Evolutionary conservation across 2,797 vertebrate species (phyloP), one percentile per base, ranked within the genome.

Genomic region (Arctocebus calabarensis): DNA sequence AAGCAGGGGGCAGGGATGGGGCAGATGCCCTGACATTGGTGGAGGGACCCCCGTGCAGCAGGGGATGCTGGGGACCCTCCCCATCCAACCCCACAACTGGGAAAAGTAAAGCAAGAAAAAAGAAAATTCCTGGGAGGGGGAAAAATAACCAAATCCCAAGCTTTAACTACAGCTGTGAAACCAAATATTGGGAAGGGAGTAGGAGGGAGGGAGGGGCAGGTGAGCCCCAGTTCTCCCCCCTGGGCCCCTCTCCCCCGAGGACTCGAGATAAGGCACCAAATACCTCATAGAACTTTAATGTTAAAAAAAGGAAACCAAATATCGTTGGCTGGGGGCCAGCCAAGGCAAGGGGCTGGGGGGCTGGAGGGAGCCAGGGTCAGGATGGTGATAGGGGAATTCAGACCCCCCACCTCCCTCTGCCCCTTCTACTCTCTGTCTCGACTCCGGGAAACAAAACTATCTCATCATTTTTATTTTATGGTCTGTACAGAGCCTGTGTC

Each of bases 251-350:
- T 98, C 97, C 97, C 98, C 97, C 96, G 97, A 98, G 98, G 98
- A 98, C 99, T 99, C 99, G 99, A 99, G 99, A 99, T 99, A 99
- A 99, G 99, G 99, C 98, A 98, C 99, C 99, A 99, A 99, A 99
- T 99, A 99, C 99, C 99, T 99, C 99, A 99, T 99, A 98, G 99
- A 99, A 99, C 99, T 99, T 99, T 98, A 99, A 98, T 99, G 99
- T 98, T 99, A 99, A 99, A 99, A 99, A 99, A 99, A 99, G 98
- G 99, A 99, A 99, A 99, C 99, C 98, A 99, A 98, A 98, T 99
- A 99, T 98, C 98, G 98, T 99, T 99, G 99, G 98, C 99, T 98
- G 97, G 97, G 98, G 94, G 98, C 98, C 93, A 90, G 93, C 98
- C 97, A 97, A 96, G 93, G 96, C 87, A 94, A 97, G 98, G 97